Percentiles rank a stretch among this genome's conserved stretches.
phyloP scores from a whole-genome alignment of 2,888 invertebrate species.

The Tenthredo scrophulariae region DNA sequence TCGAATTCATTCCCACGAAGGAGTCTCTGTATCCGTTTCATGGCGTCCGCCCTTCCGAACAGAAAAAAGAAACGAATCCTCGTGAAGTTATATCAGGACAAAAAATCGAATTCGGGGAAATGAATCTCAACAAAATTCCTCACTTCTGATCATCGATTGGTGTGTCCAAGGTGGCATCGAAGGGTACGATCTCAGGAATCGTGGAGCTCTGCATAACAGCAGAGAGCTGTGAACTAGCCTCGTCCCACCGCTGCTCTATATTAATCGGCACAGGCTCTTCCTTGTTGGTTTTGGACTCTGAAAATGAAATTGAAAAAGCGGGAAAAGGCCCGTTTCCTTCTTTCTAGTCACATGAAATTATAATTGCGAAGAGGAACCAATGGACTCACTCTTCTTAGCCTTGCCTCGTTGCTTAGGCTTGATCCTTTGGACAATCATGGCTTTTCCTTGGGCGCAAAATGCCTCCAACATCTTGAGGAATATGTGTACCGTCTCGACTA shows the following conservation, averaged over 20 bases:
- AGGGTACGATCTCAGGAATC: conserved; percentile 86
- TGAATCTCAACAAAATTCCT: not conserved
- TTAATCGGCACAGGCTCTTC: conserved; percentile 65
- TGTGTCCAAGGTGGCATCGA: conserved; percentile 91
- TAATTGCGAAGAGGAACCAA: conserved; percentile 10
- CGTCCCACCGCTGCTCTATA: conserved; percentile 84
- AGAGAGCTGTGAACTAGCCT: conserved; percentile 82
- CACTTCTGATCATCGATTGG: conserved; percentile 94
- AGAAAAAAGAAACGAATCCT: conserved; percentile 59
- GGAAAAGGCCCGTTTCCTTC: not conserved
- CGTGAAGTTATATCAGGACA: conserved; percentile 16
- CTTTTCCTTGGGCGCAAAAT: conserved; percentile 74
- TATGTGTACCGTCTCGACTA: conserved; percentile 93
- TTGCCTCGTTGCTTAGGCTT: conserved; percentile 71
- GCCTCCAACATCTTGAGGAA: conserved; percentile 94
- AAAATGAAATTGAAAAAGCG: not conserved
- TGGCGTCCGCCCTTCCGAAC: conserved; percentile 87
- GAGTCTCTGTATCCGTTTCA: conserved; percentile 90
- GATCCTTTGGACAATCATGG: conserved; percentile 87
- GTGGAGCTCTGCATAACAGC: conserved; percentile 81
- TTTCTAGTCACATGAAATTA: not conserved
- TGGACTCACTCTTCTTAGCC: conserved; percentile 65
- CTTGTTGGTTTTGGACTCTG: conserved; percentile 26
- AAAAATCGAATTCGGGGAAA: conserved; percentile 39
- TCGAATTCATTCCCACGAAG: conserved; percentile 87